These are phyloP conservation scores for Zaprionus camerounensis DNA, from an alignment of 1,140 invertebrate species.

Conservation along the genomic window DNA sequence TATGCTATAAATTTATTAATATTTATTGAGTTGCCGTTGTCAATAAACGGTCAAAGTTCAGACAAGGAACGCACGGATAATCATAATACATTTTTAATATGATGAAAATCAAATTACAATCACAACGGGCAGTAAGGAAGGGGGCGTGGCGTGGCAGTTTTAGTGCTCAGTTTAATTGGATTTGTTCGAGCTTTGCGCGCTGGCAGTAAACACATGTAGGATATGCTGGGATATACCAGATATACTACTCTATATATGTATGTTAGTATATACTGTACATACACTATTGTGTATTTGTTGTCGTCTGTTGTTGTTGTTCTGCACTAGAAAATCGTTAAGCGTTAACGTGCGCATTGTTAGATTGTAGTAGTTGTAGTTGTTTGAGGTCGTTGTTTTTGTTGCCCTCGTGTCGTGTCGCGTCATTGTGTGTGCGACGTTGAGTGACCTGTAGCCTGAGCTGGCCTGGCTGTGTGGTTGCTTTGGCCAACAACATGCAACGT, in stretches of 20 bases:
- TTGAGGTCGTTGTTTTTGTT: conserved; percentile 8
- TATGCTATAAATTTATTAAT: neutral
- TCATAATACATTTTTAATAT: conserved; percentile 26
- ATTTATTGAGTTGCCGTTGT: neutral
- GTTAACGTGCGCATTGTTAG: conserved; percentile 44
- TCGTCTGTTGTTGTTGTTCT: conserved; percentile 49
- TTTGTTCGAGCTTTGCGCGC: conserved; percentile 24
- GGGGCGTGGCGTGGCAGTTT: neutral
- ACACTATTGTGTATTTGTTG: conserved; percentile 27
- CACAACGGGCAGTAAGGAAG: no score
- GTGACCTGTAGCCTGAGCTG: conserved; percentile 23
- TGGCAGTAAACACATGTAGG: conserved; percentile 14
- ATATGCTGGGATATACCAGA: neutral
- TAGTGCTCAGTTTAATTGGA: conserved; percentile 32
- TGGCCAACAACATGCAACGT: conserved; percentile 52
- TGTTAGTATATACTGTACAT: neutral
- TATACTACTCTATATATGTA: neutral
- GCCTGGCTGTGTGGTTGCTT: neutral
- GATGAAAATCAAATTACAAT: neutral
- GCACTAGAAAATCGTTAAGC: conserved; percentile 73
- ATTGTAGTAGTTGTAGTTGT: conserved; percentile 37
- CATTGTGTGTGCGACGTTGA: conserved; percentile 37
- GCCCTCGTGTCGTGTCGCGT: conserved; percentile 54
- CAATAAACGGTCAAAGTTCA: neutral
- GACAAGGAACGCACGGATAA: neutral